Evolutionary conservation across 92 coral and sea anemone species (phyloP).

Genomic region (Epizoanthus illoricatus): DNA sequence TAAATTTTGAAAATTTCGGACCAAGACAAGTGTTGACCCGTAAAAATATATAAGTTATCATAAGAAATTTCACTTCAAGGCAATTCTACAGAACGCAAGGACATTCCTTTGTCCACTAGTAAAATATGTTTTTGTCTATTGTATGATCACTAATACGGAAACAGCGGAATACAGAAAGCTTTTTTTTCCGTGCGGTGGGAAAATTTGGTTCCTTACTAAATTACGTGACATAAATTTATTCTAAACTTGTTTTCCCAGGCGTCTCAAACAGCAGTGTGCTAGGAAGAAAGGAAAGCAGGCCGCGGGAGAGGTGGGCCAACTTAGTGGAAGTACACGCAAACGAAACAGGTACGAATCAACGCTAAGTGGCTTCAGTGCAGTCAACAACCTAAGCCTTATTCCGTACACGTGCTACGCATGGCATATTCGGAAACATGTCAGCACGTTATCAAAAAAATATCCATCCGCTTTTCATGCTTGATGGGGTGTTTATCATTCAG

Average conservation of each 20-base stretch:
- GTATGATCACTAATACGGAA: no score
- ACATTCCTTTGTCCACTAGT: no score
- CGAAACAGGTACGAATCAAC: not conserved
- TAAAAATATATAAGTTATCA: no score
- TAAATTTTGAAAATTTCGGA: no score
- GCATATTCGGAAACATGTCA: constrained; percentile 18
- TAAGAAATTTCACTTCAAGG: no score
- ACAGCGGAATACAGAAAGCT: no score
- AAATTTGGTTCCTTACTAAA: not conserved
- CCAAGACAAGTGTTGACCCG: no score
- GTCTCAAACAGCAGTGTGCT: constrained; percentile 35
- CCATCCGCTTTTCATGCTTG: constrained; percentile 14
- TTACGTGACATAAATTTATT: constrained; percentile 42
- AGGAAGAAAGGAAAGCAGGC: constrained; percentile 15
- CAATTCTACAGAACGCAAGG: no score
- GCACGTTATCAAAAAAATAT: constrained; percentile 29
- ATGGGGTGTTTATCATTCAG: constrained; percentile 14
- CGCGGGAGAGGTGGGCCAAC: constrained; percentile 20
- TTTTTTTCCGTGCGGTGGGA: constrained; percentile 15
- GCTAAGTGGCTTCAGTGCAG: constrained; percentile 3
- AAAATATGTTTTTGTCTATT: no score
- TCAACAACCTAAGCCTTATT: not conserved
- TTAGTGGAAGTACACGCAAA: constrained; percentile 23
- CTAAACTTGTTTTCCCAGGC: constrained; percentile 36
- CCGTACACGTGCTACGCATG: constrained; percentile 29